Evolutionary conservation across 2,888 invertebrate genomes (phyloP), one percentile per base, ranked within the genome.

Genomic region (Empis stercorea): DNA sequence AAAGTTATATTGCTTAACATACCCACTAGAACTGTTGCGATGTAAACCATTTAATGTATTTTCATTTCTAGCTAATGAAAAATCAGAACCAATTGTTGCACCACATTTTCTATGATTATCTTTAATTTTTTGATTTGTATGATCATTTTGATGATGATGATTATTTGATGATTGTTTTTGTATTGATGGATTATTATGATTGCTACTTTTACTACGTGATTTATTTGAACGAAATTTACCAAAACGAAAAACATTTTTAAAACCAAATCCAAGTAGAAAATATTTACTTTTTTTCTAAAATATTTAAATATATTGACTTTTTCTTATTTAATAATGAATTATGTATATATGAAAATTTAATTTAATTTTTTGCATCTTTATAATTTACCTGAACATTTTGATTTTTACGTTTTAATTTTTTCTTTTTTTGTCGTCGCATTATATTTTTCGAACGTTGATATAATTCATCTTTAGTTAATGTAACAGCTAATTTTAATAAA

Each of bases 381-480:
- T 49, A 60, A 56, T 2, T 44, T 49, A 54, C 74, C 56, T 74
- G 74, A 49, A 72, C 71, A 51, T 66, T 70, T 52, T 74, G 75
- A 48, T 75, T 76, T 49, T 61, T 61, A 45, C 75, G 70, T 59
- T 77, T 72, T 45, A 80, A 63, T 52, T 78, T 72, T 61, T 81
- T 82, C 63, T 84, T 84, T 62, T 80, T 83, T 57, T 87, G 87
- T 46, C 87, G 77, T 50, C 85, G 77, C 89, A 92, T 91, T 52
- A 91, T 91, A 50, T 81, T 81, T 66, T 91, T 91, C 53, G 89
- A 88, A 59, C 88, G 79, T 62, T 88, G 86, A 62, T 88, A 92
- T 52, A 92, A 74, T 68, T 92, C 91, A 61, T 92, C 91, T 70
- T 89, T 88, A n/a, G 89, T 91, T 49, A 92, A 70, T 0, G 91